Conservation (phyloP, 2,797 vertebrate species). For the Danio kyathit region DNA sequence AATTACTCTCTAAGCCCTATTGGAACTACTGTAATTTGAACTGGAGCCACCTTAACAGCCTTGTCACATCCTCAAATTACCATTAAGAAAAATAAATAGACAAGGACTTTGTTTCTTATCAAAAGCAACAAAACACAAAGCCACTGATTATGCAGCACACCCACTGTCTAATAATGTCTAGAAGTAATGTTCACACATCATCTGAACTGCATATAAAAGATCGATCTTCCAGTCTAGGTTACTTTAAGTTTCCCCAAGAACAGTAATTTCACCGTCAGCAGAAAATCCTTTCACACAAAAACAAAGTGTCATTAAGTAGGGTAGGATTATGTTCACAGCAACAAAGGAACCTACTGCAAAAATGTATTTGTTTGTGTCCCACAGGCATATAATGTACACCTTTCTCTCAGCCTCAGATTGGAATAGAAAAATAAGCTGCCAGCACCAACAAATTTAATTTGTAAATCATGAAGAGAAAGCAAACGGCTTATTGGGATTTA, state of each 20-base stretch:
- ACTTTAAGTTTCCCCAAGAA: not conserved
- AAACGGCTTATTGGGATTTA: not conserved
- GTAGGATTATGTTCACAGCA: not conserved
- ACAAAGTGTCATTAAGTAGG: not conserved
- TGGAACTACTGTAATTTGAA: too few species aligned
- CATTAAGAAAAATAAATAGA: too few species aligned
- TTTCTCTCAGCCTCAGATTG: not conserved
- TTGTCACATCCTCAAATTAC: too few species aligned
- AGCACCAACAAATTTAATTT: conserved; percentile 1
- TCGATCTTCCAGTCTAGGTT: not conserved
- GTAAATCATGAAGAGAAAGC: not conserved
- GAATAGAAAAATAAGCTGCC: not conserved
- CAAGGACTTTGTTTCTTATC: too few species aligned
- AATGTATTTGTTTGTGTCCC: conserved; percentile 1
- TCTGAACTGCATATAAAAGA: too few species aligned
- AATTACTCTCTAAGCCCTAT: too few species aligned
- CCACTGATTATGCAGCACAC: too few species aligned
- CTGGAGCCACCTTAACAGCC: too few species aligned
- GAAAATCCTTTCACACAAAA: not conserved
- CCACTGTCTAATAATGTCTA: too few species aligned
- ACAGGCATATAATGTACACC: conserved; percentile 18
- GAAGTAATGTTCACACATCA: too few species aligned
- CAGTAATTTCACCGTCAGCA: not conserved
- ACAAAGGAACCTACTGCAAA: not conserved
- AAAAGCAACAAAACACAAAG: too few species aligned